phyloP scores from a whole-genome alignment of 2,113 vertebrate genomes.

The Bos taurus region DNA sequence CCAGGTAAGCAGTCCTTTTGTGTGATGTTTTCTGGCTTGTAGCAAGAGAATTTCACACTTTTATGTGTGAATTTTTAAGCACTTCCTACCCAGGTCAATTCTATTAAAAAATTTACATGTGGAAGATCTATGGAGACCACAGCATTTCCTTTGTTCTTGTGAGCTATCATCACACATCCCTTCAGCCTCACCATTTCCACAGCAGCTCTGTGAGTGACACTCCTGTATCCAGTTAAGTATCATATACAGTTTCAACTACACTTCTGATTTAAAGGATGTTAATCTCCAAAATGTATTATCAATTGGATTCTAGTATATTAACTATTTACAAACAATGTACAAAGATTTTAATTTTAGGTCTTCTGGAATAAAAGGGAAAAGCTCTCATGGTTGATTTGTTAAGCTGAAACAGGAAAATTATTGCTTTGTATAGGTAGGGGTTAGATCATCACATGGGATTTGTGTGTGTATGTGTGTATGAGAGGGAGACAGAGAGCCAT shows the following conservation, averaged over 20 bases:
- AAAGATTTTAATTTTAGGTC: neutral
- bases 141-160: neutral
- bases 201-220: neutral
- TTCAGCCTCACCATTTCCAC: neutral
- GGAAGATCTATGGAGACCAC: neutral
- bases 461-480: neutral
- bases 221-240: neutral
- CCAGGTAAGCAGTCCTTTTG: neutral
- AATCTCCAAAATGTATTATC: neutral
- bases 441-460: neutral
- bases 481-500: neutral
- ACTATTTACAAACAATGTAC: neutral
- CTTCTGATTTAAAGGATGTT: neutral
- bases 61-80: neutral
- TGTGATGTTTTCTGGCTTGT: neutral
- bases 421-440: neutral
- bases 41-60: neutral
- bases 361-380: neutral
- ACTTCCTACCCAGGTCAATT: neutral
- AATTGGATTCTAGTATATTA: neutral
- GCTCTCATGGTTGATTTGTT: neutral
- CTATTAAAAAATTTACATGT: neutral
- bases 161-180: rapidly evolving
- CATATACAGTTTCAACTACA: neutral
- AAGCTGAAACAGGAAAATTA: neutral